Conservation (phyloP, 2,888 invertebrate species). For the Brachycybe producta region DNA sequence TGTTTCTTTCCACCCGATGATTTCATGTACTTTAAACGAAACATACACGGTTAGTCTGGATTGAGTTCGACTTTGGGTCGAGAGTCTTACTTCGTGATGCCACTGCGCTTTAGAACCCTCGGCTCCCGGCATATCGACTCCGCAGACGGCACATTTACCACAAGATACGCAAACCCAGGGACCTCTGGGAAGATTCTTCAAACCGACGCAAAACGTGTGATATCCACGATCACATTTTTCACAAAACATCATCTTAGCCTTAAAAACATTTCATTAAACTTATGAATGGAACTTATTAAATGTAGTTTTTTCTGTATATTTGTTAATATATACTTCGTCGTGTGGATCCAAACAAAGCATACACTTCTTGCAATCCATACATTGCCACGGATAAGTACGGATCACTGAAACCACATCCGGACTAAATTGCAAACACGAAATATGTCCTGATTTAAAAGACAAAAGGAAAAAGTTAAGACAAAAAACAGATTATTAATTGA, state of each 20-base stretch:
- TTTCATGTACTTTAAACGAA: not conserved
- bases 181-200: conserved; percentile 64
- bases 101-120: conserved; percentile 33
- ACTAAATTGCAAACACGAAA: conserved; percentile 71
- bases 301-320: not conserved
- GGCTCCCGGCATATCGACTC: conserved; percentile 38
- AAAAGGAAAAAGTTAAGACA: too few relatives aligned
- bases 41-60: too few relatives aligned
- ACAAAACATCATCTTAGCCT: conserved; percentile 83
- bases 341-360: conserved; percentile 65
- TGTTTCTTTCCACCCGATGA: not conserved
- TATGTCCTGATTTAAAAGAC: conserved; percentile 72
- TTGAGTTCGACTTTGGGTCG: too few relatives aligned
- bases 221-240: conserved; percentile 89
- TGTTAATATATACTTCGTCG: conserved; percentile 44
- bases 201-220: conserved; percentile 80
- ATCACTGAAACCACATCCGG: conserved; percentile 69
- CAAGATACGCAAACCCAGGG: conserved; percentile 81
- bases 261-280: not conserved
- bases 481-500: not conserved
- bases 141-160: conserved; percentile 47
- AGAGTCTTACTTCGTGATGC: conserved; percentile 38
- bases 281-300: not conserved
- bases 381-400: conserved; percentile 81
- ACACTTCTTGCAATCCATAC: conserved; percentile 85